Base-by-base conservation (phyloP, 2,888 invertebrate genomes). In the Amiota communis region DNA sequence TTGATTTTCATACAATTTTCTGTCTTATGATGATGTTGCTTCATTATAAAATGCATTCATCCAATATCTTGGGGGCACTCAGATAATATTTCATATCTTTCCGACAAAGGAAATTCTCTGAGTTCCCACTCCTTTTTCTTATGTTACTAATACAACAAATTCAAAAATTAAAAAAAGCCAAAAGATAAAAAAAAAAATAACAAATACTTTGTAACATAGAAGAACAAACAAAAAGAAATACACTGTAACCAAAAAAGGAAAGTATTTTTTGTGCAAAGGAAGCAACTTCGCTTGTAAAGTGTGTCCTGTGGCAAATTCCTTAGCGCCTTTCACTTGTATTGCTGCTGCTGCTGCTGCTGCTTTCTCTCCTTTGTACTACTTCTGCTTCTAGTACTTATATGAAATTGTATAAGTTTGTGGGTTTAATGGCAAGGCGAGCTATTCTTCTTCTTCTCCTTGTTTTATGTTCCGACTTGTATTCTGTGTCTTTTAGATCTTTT, bases 291-390 rank as follows among this genome's bases (percentile, higher is more conserved):
- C 77, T 81, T 83, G 76, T 79, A 83, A 83, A 83, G 83, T 79
- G 77, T 84, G 83, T 83, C 84, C 81, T 81, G 83, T 84, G 84
- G 83, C 82, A 78, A 81, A 81, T 84, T 83, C 79, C 76, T 75
- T 74, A 72, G 70, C 74, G 74, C 72, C 74, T 73, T 59, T 72
- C 71, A 46, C 20, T 20, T 72, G 57, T 57, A 57, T 6, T 1
- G 15, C 57, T 36, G 17, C 59, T 59, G 15, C 17, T 57, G 15
- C 6, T 1, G 15, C 57, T 36, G 17, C 59, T 59, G 15, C 17
- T 15, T 15, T 57, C 57, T 59, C 13, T 36, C 36, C 0, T 36
- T 36, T 36, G 8, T 15, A 53, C 53, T 15, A 15, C 53, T 59
- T 20, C n/a, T n/a, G 20, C 59, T 23, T 23, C 23, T 11, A 1